Evolutionary conservation across 2,797 vertebrate species (phyloP).

Genomic region (Sarcophilus harrisii): DNA sequence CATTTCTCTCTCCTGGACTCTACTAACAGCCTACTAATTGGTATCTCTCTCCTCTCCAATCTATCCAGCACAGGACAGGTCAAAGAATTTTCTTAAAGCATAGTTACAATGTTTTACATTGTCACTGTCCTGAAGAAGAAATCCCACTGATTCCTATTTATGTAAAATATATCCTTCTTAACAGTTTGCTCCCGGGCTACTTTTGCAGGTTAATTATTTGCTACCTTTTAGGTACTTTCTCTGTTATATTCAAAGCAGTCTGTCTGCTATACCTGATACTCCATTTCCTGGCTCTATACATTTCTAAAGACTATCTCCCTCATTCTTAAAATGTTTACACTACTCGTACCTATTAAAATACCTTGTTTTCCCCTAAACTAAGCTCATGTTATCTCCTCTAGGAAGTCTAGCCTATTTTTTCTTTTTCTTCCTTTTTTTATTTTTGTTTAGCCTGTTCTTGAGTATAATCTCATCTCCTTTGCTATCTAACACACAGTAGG

Average conservation of each 20-base stretch:
- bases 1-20: neutral
- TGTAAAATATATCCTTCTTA: neutral
- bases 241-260: neutral
- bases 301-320: neutral
- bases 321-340: neutral
- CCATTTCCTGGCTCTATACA: neutral
- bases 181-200: neutral
- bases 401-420: neutral
- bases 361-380: neutral
- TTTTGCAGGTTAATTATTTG: neutral
- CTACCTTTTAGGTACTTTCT: neutral
- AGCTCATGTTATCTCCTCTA: neutral
- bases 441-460: neutral
- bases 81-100: neutral
- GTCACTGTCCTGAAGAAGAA: neutral
- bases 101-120: neutral
- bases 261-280: neutral
- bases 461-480: neutral
- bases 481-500: neutral
- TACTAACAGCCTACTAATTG: neutral
- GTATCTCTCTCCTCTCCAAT: neutral
- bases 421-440: too few species aligned
- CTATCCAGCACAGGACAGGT: neutral
- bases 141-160: neutral
- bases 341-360: neutral